Base-by-base conservation (phyloP, 1,140 invertebrate genomes). In the Ptiloglossa arizonensis region DNA sequence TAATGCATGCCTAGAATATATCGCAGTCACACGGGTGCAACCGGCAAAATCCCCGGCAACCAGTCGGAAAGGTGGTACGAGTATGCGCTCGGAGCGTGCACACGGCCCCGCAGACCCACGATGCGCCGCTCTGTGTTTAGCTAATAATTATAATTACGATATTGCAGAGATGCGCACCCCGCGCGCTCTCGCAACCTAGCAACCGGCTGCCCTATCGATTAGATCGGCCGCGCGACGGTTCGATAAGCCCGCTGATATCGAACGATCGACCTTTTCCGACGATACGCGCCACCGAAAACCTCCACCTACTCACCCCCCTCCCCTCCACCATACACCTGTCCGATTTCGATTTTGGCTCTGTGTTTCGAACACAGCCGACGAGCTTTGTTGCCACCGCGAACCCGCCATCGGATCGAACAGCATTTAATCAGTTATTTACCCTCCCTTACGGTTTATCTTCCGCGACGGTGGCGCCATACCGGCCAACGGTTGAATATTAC, bases 1-100 rank as follows among this genome's bases (percentile, higher is more conserved):
- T 88, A 86, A 88, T 88, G 86, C 79, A 87, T 87, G 82, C 73
- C 82, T 82, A 83, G 86, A 78, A 85, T 88, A 82, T 86, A 87
- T 86, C 76, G 82, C 80, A 86, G 82, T 87, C 80, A 69, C 86
- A 75, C 82, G 63, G n/a, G 17, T 32, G 27, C 63, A n/a, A 68
- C 76, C 75, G 60, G 44, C 71, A 60, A 82, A 86, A 63, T 54
- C 57, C 74, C 70, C 52, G 76, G 69, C 79, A 74, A 76, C 64
- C 68, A 1, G 62, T 59, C 27, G 67, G 67, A 64, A 50, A 66
- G 63, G 59, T 46, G 63, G 59, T 46, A 46, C 46, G 54, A 29
- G 54, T 73, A 22, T 50, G 70, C 11, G 56, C 46, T 60, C 50
- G 19, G 32, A 54, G 27, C 52, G 32, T 66, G 46, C 63, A 56